Base-by-base conservation (phyloP, 2,888 invertebrate genomes). In the Drosophila greeni region DNA sequence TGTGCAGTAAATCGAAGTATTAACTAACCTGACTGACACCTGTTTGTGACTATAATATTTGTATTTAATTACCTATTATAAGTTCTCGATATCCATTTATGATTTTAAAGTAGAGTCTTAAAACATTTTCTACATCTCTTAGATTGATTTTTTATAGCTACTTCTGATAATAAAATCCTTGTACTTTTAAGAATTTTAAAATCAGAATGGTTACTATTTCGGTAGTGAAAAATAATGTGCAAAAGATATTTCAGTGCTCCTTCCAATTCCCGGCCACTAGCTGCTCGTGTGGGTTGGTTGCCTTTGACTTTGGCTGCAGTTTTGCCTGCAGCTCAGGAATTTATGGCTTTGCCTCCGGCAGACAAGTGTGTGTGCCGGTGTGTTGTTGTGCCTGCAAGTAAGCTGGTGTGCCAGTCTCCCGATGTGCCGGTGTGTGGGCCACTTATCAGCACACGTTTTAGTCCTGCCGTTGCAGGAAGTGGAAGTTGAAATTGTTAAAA, bases 381-480 rank as follows among this genome's bases (percentile, higher is more conserved):
- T 26, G 29, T 45, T 45, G 45, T 45, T 45, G 55, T 23, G 55
- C 36, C 14, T 16, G 53, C 26, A 14, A 26, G 52, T 36, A 14
- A 26, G 26, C n/a, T 18, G 26, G 29, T 29, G 52, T 9, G 14
- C 29, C 29, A 42, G 43, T 29, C 26, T 18, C n/a, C 52, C 45
- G 45, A 29, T 59, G 60, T 57, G 71, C 59, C 23, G 40, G 65
- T 66, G 64, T 48, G 76, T 66, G 61, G 67, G 70, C 74, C 82
- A 77, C 79, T 80, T 84, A 80, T 80, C 84, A 80, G 79, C 84
- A 82, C 84, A 80, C 79, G 79, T 84, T 80, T 84, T 84, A 82
- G 84, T 67, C 72, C 66, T 37, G 48, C 53, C 66, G 66, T 74
- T 84, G 74, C 79, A 76, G 70, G 84, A 71, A 55, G 76, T 82